Evolutionary conservation across 1,140 invertebrate species (phyloP).

Genomic region (Heliconius hewitsoni): DNA sequence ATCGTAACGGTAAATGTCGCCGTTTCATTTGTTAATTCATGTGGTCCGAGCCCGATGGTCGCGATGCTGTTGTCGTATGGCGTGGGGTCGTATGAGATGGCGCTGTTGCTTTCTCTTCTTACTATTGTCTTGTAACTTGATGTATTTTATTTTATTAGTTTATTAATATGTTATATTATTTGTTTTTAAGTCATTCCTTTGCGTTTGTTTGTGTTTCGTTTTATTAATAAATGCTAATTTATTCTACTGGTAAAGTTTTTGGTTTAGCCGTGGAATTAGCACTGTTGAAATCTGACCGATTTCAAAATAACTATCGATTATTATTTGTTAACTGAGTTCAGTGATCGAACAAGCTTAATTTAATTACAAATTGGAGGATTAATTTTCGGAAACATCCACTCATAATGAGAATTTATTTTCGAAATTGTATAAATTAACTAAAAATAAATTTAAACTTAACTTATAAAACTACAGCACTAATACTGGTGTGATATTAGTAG

Average conservation of each 20-base stretch:
- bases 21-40: constrained; percentile 58
- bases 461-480: too few relatives aligned
- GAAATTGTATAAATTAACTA: too few relatives aligned
- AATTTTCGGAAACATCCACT: not conserved
- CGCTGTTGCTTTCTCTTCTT: not conserved
- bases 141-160: not conserved
- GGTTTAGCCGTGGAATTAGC: not conserved
- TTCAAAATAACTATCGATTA: not conserved
- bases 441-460: too few relatives aligned
- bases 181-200: not conserved
- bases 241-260: not conserved
- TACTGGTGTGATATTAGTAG: too few relatives aligned
- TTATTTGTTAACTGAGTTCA: not conserved
- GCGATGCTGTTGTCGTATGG: constrained; percentile 28
- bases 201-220: too few relatives aligned
- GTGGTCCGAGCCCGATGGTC: constrained; percentile 42
- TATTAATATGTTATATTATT: not conserved
- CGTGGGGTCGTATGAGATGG: constrained; percentile 4
- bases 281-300: too few relatives aligned
- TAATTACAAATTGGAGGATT: not conserved
- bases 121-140: not conserved
- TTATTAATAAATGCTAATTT: not conserved
- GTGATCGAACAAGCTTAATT: not conserved
- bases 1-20: constrained; percentile 64
- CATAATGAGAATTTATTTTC: too few relatives aligned